Percentiles rank a stretch among this genome's conserved stretches.
Evolutionary conservation across 2,888 invertebrate species (phyloP).

Genomic region (Cheilosia vulpina): DNA sequence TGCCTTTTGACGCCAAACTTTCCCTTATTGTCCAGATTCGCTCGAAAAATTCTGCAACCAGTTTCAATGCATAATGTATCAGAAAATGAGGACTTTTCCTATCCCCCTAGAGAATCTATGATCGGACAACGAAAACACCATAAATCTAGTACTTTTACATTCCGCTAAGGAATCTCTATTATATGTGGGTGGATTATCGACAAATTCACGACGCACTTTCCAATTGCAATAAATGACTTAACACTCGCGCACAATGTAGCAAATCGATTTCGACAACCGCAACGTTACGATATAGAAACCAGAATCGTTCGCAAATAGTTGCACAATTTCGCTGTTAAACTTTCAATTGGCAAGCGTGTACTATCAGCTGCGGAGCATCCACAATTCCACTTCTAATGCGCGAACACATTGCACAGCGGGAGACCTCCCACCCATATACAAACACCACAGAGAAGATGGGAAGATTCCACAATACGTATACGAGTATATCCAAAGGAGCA

Average conservation of each 20-base stretch:
- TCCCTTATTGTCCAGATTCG: no score
- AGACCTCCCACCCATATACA: constrained; percentile 61
- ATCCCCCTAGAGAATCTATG: neutral
- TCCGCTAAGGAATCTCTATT: constrained; percentile 9
- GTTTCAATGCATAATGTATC: no score
- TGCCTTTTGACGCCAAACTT: no score
- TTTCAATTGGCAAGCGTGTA: constrained; percentile 27
- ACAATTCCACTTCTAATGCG: constrained; percentile 56
- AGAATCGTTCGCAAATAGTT: constrained; percentile 45
- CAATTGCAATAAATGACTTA: constrained; percentile 45
- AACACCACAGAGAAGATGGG: neutral
- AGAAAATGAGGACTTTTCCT: neutral
- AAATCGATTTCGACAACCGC: neutral
- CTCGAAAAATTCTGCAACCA: no score
- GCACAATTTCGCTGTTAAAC: constrained; percentile 13
- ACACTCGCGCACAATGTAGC: constrained; percentile 48
- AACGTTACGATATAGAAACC: constrained; percentile 41
- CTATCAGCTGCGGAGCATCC: neutral
- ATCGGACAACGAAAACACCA: neutral
- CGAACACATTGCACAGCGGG: constrained; percentile 64
- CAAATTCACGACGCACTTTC: constrained; percentile 21
- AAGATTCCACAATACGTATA: constrained; percentile 18
- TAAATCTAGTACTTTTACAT: constrained; percentile 1
- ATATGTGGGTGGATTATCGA: constrained; percentile 24
- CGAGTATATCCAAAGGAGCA: constrained; percentile 28